A percentile compares a stretch with the other conserved stretches of the same genome.
Evolutionary conservation across 2,113 vertebrate species (phyloP).

Genomic region (Mellivora capensis): DNA sequence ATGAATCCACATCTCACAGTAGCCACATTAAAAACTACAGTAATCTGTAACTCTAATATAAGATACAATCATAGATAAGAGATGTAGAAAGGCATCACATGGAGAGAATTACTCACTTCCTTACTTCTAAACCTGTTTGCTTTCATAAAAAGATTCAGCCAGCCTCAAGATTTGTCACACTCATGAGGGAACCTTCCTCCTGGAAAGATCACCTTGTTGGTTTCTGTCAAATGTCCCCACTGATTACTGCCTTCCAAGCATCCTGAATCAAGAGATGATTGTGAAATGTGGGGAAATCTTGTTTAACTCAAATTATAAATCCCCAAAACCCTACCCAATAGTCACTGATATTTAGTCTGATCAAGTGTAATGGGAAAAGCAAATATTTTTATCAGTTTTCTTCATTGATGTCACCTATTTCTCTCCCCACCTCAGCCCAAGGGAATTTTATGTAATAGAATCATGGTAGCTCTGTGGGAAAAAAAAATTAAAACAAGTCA

Average conservation of each 20-base stretch:
- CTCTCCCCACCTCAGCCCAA: neutral
- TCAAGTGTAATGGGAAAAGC: neutral
- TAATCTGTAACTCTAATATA: neutral
- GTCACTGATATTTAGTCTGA: neutral
- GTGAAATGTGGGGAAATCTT: slow-evolving; percentile 38
- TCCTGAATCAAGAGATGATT: slow-evolving; percentile 10
- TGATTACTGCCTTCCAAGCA: slow-evolving; percentile 13
- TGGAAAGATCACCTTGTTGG: slow-evolving; percentile 11
- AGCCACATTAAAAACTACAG: neutral
- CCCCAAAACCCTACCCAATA: neutral
- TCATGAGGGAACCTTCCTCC: neutral
- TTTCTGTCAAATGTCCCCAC: neutral
- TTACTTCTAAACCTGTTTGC: neutral
- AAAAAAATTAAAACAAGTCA: neutral
- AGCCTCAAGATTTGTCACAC: neutral
- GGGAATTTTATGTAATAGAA: neutral
- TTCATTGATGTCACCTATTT: neutral
- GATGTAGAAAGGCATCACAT: neutral
- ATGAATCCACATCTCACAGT: neutral
- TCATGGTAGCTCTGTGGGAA: neutral
- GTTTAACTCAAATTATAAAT: neutral
- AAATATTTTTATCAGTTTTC: neutral
- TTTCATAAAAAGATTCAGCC: slow-evolving; percentile 18
- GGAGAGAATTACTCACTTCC: slow-evolving; percentile 35
- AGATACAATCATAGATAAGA: neutral